Evolutionary conservation across 2,888 invertebrate species (phyloP), one percentile per base, ranked within the genome.

Genomic region (Xiphydria camelus): DNA sequence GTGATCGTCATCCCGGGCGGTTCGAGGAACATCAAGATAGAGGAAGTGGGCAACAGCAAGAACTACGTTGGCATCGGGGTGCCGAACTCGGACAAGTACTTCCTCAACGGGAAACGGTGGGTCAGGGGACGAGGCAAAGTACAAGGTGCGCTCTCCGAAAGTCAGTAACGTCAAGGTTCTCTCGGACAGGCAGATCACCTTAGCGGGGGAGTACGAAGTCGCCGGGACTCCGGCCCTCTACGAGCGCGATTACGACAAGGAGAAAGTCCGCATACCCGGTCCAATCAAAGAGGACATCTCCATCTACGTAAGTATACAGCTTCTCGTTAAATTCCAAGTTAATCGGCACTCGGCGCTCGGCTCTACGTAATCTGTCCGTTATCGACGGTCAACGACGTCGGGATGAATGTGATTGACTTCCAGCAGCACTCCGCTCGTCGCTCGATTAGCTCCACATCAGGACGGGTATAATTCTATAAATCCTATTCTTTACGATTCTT

Each of bases 31-130:
- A 79, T 86, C 22, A 70, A 78, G 21, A 76, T 86, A 18, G 81
- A 83, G 61, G 86, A 86, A 64, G 64, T 66, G 12, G 68, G 67
- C 10, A 69, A 71, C 45, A 72, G 71, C 52, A 72, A 69, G 42
- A 72, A 72, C 48, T 72, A 72, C 42, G 78, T 85, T 45, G 84
- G 84, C 1, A 76, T 86, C 32, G 78, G 79, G 48, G 70, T 78
- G 61, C 72, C 75, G 4, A 75, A 76, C 41, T 74, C 75, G 34
- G 70, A 76, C 25, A 76, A 75, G 26, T 85, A 80, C 65, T 82
- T 78, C 64, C 75, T 86, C 26, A 86, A 86, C 68, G 84, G 83
- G 22, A 77, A 83, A 62, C 81, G 81, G 84, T 85, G 71, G 72
- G 77, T 68, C 45, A 76, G 18, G 75, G 23, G 22, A 37, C 41